Base-by-base conservation (phyloP, 2,888 invertebrate species). In the Dicranocentrus wangi region DNA sequence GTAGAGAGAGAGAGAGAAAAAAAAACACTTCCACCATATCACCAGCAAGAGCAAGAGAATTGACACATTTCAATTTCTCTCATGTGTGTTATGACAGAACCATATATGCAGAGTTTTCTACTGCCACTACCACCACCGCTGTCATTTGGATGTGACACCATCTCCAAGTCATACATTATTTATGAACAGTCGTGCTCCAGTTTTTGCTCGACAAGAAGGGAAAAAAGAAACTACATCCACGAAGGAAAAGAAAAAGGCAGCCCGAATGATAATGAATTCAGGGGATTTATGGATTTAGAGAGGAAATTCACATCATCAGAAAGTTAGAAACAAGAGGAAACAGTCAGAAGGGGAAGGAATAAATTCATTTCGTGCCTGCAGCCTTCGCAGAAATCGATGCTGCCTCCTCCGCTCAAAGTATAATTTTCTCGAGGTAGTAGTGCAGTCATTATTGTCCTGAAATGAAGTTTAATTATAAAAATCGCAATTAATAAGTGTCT, bases 181-280 rank as follows among this genome's bases (percentile, higher is more conserved):
- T 73, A 73, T 73, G 73, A 53, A 43, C 39, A 23, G 39, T 19
- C 53, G 47, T 73, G 73, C 28, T 73, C 73, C 73, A 73, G 65
- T 73, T 73, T n/a, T 73, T 21, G 27, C 43, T 23, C 42, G 23
- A 28, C 2, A 61, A 39, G 61, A n/a, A n/a, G n/a, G 63, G 39
- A 63, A 28, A 32, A 58, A n/a, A 43, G 28, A 43, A 21, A 42
- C 3, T 27, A 27, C 47, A 32, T 47, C 2, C 47, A 47, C 10
- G 47, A 47, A 5, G 47, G n/a, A n/a, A n/a, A n/a, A n/a, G n/a
- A n/a, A 47, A 47, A 47, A 15, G 47, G n/a, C 47, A 63, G 2
- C 3, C 42, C 10, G 21, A 53, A 63, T 7, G 21, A 43, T 47
- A 55, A 28, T 61, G 61, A 23, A 27, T 39, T 47, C 19, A 15